These are phyloP conservation scores for Diadumene lineata DNA, from an alignment of 92 coral and sea anemone genomes.

Conservation along the genomic window DNA sequence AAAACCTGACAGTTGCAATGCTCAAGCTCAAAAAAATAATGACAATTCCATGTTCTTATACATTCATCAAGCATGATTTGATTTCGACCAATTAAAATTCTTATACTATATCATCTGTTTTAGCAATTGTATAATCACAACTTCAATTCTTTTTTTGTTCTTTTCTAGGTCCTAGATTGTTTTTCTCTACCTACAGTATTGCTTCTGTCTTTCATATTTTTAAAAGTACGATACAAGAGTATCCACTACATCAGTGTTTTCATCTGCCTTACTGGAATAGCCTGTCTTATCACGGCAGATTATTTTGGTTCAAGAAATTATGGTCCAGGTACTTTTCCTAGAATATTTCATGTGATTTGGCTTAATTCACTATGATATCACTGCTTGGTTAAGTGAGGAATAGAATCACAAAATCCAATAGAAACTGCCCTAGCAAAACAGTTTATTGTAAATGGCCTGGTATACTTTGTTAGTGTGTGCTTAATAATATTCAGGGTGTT, in stretches of 20 bases:
- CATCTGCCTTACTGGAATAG: conserved; percentile 69
- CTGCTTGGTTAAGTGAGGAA: not conserved
- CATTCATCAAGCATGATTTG: no score
- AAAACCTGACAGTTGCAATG: no score
- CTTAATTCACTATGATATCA: not conserved
- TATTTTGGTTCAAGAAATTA: conserved; percentile 83
- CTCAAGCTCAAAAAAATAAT: no score
- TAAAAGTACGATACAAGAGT: conserved; percentile 77
- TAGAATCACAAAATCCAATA: not conserved
- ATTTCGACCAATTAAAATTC: not conserved
- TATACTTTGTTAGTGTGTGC: no score
- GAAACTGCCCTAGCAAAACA: no score
- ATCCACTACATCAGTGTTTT: conserved; percentile 75
- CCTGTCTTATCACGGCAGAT: conserved; percentile 83
- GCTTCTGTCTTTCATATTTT: conserved; percentile 61
- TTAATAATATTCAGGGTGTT: no score
- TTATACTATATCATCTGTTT: no score
- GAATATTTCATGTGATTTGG: no score
- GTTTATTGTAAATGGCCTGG: no score
- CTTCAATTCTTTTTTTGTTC: not conserved
- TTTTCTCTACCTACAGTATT: conserved; percentile 78
- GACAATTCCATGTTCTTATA: no score
- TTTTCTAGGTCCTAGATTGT: conserved; percentile 85
- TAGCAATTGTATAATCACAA: not conserved
- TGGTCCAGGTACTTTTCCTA: conserved; percentile 90